Conservation (phyloP, 2,797 vertebrate genomes). For the Taenioides sp. region DNA sequence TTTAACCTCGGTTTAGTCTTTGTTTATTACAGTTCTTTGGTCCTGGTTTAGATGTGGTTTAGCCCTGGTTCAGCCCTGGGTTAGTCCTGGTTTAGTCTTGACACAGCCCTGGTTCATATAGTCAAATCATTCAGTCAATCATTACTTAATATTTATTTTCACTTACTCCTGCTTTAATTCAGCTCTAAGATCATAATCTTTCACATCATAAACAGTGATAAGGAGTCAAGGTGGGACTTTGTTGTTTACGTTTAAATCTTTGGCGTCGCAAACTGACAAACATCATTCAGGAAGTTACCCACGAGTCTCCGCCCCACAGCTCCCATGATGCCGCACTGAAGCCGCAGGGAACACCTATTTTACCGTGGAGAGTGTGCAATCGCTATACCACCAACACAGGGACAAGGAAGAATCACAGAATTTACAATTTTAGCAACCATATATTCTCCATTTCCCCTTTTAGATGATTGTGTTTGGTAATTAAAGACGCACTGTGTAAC, state of each 20-base stretch:
- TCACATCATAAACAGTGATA: conserved; percentile 31
- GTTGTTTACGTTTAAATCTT: not conserved
- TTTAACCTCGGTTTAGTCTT: too few relatives aligned
- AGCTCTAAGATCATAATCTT: too few relatives aligned
- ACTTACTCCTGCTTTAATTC: conserved; percentile 1
- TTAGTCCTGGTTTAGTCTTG: too few relatives aligned
- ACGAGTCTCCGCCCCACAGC: conserved; percentile 83
- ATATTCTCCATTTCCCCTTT: not conserved
- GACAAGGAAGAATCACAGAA: conserved; percentile 20
- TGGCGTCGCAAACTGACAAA: conserved; percentile 34
- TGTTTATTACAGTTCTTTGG: not conserved
- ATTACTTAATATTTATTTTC: too few relatives aligned
- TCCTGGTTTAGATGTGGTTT: not conserved
- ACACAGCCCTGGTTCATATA: too few relatives aligned
- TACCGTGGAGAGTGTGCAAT: conserved; percentile 75
- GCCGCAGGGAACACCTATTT: conserved; percentile 78
- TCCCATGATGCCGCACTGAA: conserved; percentile 83
- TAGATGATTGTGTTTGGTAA: not conserved
- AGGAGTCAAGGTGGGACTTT: conserved; percentile 63
- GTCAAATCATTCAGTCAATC: too few relatives aligned
- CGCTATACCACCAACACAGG: conserved; percentile 62
- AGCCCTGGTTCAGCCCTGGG: not conserved
- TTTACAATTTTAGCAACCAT: not conserved
- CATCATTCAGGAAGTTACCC: conserved; percentile 77
- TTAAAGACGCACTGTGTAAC: not conserved